Evolutionary conservation across 2,888 invertebrate species (phyloP).

Genomic region (Ditula angustiorana): DNA sequence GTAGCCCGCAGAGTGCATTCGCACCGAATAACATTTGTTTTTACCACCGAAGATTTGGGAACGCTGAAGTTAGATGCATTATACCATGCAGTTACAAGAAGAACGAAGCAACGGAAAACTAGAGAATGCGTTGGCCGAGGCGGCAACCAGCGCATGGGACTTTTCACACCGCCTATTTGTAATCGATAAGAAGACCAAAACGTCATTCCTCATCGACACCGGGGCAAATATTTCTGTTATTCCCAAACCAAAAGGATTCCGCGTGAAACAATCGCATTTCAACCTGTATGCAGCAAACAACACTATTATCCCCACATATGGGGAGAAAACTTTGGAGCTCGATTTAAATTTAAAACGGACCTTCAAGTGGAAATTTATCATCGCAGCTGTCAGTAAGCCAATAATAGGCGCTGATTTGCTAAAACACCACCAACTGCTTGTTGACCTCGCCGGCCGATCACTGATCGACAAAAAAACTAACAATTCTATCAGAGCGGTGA

Average conservation of each 20-base stretch:
- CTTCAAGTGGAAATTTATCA: neutral
- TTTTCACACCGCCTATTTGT: conserved; percentile 39
- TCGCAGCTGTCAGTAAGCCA: neutral
- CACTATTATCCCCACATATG: neutral
- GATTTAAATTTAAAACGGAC: neutral
- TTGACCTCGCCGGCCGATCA: neutral
- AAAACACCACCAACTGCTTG: neutral
- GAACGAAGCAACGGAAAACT: conserved; percentile 4
- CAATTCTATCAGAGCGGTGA: neutral
- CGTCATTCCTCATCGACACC: conserved; percentile 31
- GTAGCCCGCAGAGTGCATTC: neutral
- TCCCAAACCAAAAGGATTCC: too few relatives aligned
- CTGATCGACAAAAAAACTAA: neutral
- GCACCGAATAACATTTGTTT: conserved; percentile 32
- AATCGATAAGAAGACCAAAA: conserved; percentile 28
- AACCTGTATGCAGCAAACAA: too few relatives aligned
- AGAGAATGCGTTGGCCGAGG: conserved; percentile 27
- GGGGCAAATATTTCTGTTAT: too few relatives aligned
- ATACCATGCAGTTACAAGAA: neutral
- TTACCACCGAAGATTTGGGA: conserved; percentile 40
- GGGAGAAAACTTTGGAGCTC: neutral
- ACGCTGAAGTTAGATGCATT: conserved; percentile 30
- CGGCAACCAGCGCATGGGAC: conserved; percentile 26
- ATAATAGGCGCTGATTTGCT: too few relatives aligned
- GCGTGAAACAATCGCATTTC: too few relatives aligned